phyloP scores from a whole-genome alignment of 2,888 invertebrate genomes.

The Terebella lapidaria region DNA sequence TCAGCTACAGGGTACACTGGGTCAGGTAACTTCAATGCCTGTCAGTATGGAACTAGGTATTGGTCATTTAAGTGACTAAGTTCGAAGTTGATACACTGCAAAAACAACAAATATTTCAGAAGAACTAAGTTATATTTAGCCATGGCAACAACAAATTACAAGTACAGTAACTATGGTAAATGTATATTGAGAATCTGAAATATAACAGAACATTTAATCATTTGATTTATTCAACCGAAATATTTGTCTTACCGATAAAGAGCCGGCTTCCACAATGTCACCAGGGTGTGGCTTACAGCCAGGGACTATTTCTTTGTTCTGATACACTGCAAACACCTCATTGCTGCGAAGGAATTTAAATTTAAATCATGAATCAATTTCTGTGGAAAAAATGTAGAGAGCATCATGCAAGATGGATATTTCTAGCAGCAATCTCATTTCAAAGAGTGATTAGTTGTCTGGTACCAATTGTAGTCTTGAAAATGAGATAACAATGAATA shows the following conservation, averaged over 20 bases:
- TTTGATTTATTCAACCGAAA: too few relatives aligned
- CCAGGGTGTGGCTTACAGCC: conserved; percentile 46
- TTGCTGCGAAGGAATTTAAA: conserved; percentile 25
- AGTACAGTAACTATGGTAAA: background rate
- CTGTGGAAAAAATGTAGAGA: background rate
- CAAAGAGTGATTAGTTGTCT: too few relatives aligned
- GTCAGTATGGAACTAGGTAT: conserved; percentile 4
- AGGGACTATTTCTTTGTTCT: conserved; percentile 36
- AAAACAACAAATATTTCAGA: background rate
- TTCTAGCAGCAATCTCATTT: too few relatives aligned
- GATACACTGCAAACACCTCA: conserved; percentile 43
- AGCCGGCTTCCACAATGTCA: conserved; percentile 49
- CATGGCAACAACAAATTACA: background rate
- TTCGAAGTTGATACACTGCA: background rate
- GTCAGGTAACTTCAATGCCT: conserved; percentile 39
- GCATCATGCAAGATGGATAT: too few relatives aligned
- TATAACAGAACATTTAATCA: too few relatives aligned
- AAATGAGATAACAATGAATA: too few relatives aligned
- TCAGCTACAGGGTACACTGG: conserved; percentile 36
- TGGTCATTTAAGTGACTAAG: background rate
- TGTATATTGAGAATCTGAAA: too few relatives aligned
- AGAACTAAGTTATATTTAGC: background rate
- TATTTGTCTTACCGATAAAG: conserved; percentile 42
- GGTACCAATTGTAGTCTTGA: too few relatives aligned
- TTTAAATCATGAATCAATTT: background rate